Evolutionary conservation across 92 coral and sea anemone species (phyloP).

Genomic region (Isaurus tuberculatus): DNA sequence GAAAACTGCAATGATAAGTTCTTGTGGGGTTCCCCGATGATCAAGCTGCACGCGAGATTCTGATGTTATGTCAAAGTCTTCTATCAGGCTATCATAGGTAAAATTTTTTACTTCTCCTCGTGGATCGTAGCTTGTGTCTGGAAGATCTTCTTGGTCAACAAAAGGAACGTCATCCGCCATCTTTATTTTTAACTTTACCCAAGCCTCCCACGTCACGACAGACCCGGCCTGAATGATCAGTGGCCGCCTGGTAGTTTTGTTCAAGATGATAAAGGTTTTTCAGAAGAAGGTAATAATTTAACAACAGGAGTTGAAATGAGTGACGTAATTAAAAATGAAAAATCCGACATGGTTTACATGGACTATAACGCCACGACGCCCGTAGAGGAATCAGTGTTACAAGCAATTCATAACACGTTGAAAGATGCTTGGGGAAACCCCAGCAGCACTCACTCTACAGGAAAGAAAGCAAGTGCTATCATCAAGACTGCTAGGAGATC

Average conservation of each 20-base stretch:
- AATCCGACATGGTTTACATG: conserved; percentile 53
- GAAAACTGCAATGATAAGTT: conserved; percentile 90
- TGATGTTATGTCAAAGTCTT: conserved; percentile 42
- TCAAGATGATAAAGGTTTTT: background rate
- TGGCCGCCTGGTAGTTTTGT: too few relatives aligned
- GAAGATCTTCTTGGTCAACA: conserved; percentile 90
- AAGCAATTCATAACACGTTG: conserved; percentile 85
- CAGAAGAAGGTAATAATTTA: background rate
- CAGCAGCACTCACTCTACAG: conserved; percentile 92
- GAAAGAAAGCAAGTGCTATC: conserved; percentile 81
- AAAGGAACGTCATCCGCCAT: conserved; percentile 84
- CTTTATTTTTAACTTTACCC: background rate
- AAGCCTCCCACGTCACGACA: too few relatives aligned
- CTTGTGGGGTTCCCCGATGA: conserved; percentile 51
- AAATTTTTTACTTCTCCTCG: conserved; percentile 52
- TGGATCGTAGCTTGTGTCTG: conserved; percentile 82
- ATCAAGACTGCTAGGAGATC: conserved; percentile 80
- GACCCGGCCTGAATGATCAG: too few relatives aligned
- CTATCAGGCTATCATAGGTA: conserved; percentile 41
- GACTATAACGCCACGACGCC: conserved; percentile 99
- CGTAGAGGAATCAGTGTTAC: conserved; percentile 80
- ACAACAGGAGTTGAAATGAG: background rate
- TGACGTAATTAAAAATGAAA: background rate
- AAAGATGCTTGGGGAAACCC: conserved; percentile 99
- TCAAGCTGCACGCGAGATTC: conserved; percentile 25